These are phyloP conservation scores for Acanthurus lineatus DNA, from an alignment of 2,797 vertebrate genomes.

Conservation along the genomic window DNA sequence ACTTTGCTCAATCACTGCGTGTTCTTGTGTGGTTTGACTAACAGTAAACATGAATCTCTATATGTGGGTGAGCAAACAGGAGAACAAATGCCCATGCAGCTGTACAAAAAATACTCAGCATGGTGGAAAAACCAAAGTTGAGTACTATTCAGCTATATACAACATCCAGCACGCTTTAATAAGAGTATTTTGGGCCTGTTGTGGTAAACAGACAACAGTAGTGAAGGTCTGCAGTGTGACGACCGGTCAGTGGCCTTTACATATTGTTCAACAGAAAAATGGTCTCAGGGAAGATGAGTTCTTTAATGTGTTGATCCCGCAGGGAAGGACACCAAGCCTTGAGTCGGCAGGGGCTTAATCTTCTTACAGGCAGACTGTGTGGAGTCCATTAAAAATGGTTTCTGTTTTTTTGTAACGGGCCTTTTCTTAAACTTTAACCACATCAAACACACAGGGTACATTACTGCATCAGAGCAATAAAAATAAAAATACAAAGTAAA, in stretches of 20 bases:
- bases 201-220: conserved; percentile 34
- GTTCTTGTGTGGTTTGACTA: not conserved
- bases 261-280: conserved; percentile 40
- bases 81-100: not conserved
- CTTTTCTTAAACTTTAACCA: conserved; percentile 36
- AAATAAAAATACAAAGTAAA: not conserved
- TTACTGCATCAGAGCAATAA: not conserved
- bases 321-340: conserved; percentile 43
- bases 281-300: conserved; percentile 12
- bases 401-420: conserved; percentile 8
- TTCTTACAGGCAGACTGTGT: conserved; percentile 36
- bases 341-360: conserved; percentile 39
- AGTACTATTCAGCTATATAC: not conserved
- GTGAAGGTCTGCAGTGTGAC: conserved; percentile 24
- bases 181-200: conserved; percentile 3
- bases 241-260: conserved; percentile 40
- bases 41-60: conserved; percentile 11
- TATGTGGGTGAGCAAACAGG: not conserved
- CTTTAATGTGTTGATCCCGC: conserved; percentile 58
- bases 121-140: conserved; percentile 23
- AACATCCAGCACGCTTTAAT: not conserved
- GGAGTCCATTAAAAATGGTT: conserved; percentile 44
- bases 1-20: not conserved
- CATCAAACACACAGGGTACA: conserved; percentile 17
- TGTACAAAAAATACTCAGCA: not conserved